These are phyloP conservation scores for Copsychus sechellarum DNA, from an alignment of 2,113 vertebrate species.

Conservation along the genomic window DNA sequence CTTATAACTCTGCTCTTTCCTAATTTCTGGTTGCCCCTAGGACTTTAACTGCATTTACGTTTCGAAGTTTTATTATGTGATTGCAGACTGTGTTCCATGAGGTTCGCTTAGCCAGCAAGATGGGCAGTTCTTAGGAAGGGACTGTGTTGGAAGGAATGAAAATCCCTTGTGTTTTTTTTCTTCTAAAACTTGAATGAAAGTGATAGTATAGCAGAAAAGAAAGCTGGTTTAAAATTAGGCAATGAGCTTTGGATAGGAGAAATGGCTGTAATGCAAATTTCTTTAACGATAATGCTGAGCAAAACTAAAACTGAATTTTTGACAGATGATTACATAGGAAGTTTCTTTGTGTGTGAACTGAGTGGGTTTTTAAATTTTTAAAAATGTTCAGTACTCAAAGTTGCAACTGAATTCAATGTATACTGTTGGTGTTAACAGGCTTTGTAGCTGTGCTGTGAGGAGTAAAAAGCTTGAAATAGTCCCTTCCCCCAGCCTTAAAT, in stretches of 20 bases:
- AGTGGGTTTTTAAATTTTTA: constrained; percentile 31
- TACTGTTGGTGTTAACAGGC: not conserved
- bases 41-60: not conserved
- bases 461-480: not conserved
- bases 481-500: not conserved
- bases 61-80: not conserved
- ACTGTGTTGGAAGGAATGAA: not conserved
- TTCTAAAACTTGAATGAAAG: constrained; percentile 40
- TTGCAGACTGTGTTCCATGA: not conserved
- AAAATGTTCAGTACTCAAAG: constrained; percentile 1
- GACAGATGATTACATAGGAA: constrained; percentile 25
- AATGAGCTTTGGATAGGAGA: not conserved
- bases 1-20: not conserved
- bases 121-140: not conserved
- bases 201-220: constrained; percentile 45
- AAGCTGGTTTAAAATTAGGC: constrained; percentile 55
- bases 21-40: not conserved
- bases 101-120: not conserved
- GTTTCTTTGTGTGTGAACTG: constrained; percentile 24
- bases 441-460: not conserved
- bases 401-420: not conserved
- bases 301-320: constrained; percentile 22
- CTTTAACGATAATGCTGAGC: constrained; percentile 53
- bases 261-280: constrained; percentile 42
- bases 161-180: not conserved